Evolutionary conservation across 2,888 invertebrate genomes (phyloP).

Genomic region (Cephonodes hylas): DNA sequence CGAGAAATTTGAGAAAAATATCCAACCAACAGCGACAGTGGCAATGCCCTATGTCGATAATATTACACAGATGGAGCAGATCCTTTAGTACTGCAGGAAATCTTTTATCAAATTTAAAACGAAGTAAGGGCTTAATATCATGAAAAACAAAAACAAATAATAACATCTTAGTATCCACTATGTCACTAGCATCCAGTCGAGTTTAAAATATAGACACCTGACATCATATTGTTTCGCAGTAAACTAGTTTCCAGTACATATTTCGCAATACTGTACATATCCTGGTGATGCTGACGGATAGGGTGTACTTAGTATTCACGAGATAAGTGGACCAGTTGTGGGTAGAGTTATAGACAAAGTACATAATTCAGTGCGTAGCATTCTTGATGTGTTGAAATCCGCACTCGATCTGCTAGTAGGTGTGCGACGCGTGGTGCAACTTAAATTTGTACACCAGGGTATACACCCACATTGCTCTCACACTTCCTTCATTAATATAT

Average conservation of each 20-base stretch:
- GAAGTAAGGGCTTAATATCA: no score
- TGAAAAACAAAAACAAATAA: no score
- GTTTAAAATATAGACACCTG: no score
- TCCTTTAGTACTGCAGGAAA: no score
- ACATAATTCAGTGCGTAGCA: conserved; percentile 30
- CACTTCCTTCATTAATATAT: background rate
- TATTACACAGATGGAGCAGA: no score
- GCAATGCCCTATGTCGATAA: no score
- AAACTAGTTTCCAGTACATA: no score
- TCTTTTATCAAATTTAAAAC: no score
- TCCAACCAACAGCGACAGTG: no score
- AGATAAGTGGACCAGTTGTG: conserved; percentile 11
- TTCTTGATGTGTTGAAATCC: conserved; percentile 31
- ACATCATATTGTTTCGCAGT: background rate
- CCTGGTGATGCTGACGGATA: background rate
- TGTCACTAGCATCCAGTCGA: no score
- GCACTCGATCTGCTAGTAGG: conserved; percentile 23
- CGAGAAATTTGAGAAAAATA: no score
- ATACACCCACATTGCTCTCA: background rate
- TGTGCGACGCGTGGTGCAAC: conserved; percentile 35
- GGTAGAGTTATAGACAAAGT: conserved; percentile 27
- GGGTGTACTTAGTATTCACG: background rate
- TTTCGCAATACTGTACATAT: background rate
- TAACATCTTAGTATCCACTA: no score
- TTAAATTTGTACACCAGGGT: conserved; percentile 28